A percentile compares a stretch with the other conserved stretches of the same genome.
phyloP scores from a whole-genome alignment of 92 coral and sea anemone genomes.

The Phymanthus crucifer region DNA sequence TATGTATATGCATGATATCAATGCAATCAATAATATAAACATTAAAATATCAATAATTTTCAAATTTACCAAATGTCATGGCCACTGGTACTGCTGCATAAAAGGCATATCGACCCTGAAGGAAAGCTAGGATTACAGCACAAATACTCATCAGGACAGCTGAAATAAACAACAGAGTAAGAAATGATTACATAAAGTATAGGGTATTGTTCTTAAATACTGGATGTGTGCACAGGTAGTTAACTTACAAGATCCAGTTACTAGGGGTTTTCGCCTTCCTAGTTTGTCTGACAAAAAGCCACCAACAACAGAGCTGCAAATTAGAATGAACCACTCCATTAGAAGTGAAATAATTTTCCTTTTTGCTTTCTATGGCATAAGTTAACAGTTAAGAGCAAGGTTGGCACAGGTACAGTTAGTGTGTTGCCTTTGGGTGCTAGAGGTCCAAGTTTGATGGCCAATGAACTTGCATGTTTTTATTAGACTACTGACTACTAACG shows the following conservation, averaged over 20 bases:
- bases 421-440: too few species aligned
- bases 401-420: too few species aligned
- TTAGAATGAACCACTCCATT: background rate
- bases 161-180: conserved; percentile 3
- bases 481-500: too few species aligned
- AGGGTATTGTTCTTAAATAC: background rate
- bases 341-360: too few species aligned
- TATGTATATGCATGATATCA: too few species aligned
- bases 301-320: conserved; percentile 84
- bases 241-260: conserved; percentile 82
- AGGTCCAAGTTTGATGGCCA: too few species aligned
- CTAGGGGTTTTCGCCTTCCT: conserved; percentile 91
- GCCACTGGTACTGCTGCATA: conserved; percentile 98
- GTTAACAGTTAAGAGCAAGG: too few species aligned
- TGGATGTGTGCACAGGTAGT: background rate
- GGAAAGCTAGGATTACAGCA: conserved; percentile 88
- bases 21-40: too few species aligned
- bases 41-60: background rate
- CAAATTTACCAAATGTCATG: conserved; percentile 80
- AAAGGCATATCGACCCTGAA: conserved; percentile 93
- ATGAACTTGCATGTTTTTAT: too few species aligned
- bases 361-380: too few species aligned
- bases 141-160: conserved; percentile 96
- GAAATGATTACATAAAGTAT: too few species aligned
- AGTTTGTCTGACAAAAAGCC: conserved; percentile 94